Conservation (phyloP, 2,888 invertebrate genomes). For the Orthosia cruda region DNA sequence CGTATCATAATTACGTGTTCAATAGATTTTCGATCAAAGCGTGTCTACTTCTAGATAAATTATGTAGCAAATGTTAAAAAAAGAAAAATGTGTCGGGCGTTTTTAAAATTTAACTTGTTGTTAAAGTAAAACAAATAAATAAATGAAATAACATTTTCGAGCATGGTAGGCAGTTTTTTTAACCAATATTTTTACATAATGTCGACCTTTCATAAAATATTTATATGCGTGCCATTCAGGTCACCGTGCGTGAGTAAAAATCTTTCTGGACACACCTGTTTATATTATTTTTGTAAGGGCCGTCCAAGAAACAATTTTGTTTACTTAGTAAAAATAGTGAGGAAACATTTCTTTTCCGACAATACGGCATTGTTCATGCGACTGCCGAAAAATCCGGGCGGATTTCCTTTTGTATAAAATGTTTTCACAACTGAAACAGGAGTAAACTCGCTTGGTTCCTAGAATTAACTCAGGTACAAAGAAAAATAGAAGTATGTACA, state of each 20-base stretch:
- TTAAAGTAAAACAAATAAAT: no score
- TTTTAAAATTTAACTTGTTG: no score
- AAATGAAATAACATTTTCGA: no score
- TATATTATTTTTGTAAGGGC: slow-evolving; percentile 42
- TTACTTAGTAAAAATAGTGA: slow-evolving; percentile 62
- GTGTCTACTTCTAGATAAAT: no score
- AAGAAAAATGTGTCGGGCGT: no score
- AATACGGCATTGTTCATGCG: slow-evolving; percentile 55
- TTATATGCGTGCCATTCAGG: slow-evolving; percentile 10
- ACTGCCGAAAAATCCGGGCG: slow-evolving; percentile 41
- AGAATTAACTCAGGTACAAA: slow-evolving; percentile 7
- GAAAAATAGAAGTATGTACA: no score
- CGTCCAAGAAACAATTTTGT: slow-evolving; percentile 60
- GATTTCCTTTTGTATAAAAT: slow-evolving; percentile 37
- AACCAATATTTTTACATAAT: no score
- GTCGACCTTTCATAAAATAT: slow-evolving; percentile 16
- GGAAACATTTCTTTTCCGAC: slow-evolving; percentile 59
- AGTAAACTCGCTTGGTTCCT: background rate
- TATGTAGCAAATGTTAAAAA: no score
- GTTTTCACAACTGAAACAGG: slow-evolving; percentile 5
- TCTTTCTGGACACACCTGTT: slow-evolving; percentile 54
- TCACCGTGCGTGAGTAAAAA: slow-evolving; percentile 37
- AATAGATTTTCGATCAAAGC: no score
- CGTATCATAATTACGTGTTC: no score
- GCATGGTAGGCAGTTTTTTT: no score